Percentiles rank a stretch among this genome's conserved stretches.
These are phyloP conservation scores for Pocillopora meandrina DNA, from an alignment of 92 coral and sea anemone genomes.

Conservation along the genomic window DNA sequence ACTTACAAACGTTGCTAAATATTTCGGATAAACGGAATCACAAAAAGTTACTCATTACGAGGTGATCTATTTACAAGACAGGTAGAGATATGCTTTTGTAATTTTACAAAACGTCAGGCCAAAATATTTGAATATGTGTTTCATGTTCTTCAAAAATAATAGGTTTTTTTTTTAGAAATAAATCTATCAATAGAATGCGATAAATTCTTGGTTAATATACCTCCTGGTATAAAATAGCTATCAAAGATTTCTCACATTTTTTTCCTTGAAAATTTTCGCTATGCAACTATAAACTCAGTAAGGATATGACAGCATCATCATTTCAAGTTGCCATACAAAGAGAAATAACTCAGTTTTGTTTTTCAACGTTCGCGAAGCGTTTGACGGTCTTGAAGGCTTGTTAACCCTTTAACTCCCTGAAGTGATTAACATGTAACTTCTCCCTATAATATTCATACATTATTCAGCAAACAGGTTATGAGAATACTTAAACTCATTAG, in stretches of 20 bases:
- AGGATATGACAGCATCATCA: background rate
- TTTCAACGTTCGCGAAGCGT: constrained; percentile 2
- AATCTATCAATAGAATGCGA: constrained; percentile 2
- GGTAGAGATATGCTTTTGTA: constrained; percentile 15
- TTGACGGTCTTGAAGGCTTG: background rate
- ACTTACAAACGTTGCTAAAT: no score
- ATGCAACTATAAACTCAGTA: background rate
- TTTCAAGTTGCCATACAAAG: no score
- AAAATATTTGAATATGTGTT: constrained; percentile 30
- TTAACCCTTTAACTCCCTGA: background rate
- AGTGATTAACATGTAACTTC: no score
- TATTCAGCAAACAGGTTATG: no score
- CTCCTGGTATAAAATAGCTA: background rate
- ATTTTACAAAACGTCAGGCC: constrained; percentile 39
- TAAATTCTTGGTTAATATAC: background rate
- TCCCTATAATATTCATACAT: no score
- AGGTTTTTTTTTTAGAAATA: constrained; percentile 9
- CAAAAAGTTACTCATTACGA: background rate
- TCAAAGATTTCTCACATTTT: background rate
- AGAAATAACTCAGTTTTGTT: background rate
- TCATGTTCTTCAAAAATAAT: constrained; percentile 28
- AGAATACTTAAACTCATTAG: no score
- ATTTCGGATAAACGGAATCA: no score
- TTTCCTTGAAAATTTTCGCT: background rate
- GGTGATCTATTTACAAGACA: constrained; percentile 16